These are phyloP conservation scores for Tetrapedia diversipes DNA, from an alignment of 2,888 invertebrate genomes.

Conservation along the genomic window DNA sequence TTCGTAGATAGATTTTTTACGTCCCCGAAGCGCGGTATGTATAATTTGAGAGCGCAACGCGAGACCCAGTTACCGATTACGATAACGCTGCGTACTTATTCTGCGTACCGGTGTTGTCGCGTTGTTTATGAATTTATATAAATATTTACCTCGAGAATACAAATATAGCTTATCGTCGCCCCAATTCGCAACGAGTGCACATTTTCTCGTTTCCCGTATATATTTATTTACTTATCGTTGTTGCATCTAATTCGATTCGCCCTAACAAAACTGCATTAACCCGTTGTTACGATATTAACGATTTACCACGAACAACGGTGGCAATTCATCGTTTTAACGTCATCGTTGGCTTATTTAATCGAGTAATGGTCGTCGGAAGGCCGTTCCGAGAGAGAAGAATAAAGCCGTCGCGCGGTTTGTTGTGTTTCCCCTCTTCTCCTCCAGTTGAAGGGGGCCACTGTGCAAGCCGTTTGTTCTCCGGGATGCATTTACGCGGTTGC, in stretches of 20 bases:
- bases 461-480: slow-evolving; percentile 40
- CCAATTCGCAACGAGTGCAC: too few species aligned
- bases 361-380: slow-evolving; percentile 49
- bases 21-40: neutral
- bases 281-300: neutral
- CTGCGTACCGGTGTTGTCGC: neutral
- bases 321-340: slow-evolving; percentile 17
- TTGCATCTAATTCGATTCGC: neutral
- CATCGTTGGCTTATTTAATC: slow-evolving; percentile 10
- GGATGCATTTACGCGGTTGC: slow-evolving; percentile 67
- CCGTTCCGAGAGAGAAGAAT: slow-evolving; percentile 64
- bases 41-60: neutral
- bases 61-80: neutral
- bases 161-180: neutral
- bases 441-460: slow-evolving; percentile 20
- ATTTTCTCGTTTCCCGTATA: neutral
- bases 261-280: too few species aligned
- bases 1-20: slow-evolving; percentile 31
- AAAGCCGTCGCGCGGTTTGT: slow-evolving; percentile 66
- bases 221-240: neutral
- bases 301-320: slow-evolving; percentile 23
- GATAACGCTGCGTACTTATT: too few species aligned
- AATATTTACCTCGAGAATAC: neutral
- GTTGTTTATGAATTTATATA: neutral
- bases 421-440: slow-evolving; percentile 49